Evolutionary conservation across 2,888 invertebrate genomes (phyloP).

Genomic region (Lydus trimaculatus): DNA sequence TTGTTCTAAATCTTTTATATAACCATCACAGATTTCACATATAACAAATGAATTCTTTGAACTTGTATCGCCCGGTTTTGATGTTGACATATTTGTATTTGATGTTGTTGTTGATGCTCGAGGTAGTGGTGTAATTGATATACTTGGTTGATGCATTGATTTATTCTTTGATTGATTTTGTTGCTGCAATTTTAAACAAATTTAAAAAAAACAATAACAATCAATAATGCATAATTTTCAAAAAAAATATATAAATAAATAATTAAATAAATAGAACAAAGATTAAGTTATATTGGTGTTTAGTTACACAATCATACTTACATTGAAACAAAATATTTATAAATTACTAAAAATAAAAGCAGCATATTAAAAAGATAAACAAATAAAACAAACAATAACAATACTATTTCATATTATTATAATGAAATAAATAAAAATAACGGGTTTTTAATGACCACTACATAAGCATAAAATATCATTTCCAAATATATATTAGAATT

Average conservation of each 20-base stretch:
- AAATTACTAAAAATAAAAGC: conserved; percentile 4
- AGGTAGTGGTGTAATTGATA: conserved; percentile 85
- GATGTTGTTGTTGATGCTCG: conserved; percentile 56
- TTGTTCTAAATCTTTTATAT: conserved; percentile 92
- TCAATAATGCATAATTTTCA: not conserved
- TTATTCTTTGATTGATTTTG: conserved; percentile 43
- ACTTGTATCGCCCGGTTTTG: conserved; percentile 63
- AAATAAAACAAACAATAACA: conserved; percentile 3
- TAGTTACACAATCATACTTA: conserved; percentile 1
- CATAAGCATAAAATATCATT: conserved; percentile 6
- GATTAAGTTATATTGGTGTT: not conserved
- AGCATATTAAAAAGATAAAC: not conserved
- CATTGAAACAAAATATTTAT: not conserved
- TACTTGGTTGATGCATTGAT: conserved; percentile 79
- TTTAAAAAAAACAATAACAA: not conserved
- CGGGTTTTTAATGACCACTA: not conserved
- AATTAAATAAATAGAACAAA: not conserved
- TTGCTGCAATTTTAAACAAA: conserved; percentile 16
- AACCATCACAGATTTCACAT: conserved; percentile 97
- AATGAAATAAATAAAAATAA: not conserved
- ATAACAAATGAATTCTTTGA: conserved; percentile 87
- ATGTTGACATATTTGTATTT: conserved; percentile 55
- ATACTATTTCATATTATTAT: not conserved
- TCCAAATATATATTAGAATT: not conserved
- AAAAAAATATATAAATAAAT: not conserved